phyloP scores from a whole-genome alignment of 2,797 vertebrate species.

The Rhyacichthys aspro region DNA sequence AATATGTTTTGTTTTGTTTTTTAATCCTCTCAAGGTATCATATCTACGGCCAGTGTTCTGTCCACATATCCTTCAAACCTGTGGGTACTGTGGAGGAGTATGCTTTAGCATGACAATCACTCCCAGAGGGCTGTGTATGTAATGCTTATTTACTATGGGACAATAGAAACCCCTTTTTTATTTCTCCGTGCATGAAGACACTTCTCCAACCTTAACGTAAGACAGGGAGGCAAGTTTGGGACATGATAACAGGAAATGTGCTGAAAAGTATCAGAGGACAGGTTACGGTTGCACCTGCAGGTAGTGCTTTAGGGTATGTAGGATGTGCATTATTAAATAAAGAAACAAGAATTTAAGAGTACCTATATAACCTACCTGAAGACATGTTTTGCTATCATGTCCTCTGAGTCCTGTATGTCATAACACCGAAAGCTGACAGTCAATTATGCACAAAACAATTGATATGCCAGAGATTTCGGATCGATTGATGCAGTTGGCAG shows the following conservation, averaged over 20 bases:
- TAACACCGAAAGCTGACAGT: background rate
- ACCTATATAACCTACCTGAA: too few relatives aligned
- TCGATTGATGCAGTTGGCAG: conserved; percentile 37
- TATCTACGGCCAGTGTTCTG: conserved; percentile 52
- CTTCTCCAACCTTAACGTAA: conserved; percentile 43
- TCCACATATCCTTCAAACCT: conserved; percentile 55
- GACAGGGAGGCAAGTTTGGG: conserved; percentile 57
- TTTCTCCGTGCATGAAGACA: conserved; percentile 41
- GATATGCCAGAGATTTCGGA: too few relatives aligned
- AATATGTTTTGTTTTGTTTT: conserved; percentile 75
- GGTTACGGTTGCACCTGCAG: conserved; percentile 42
- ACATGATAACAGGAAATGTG: conserved; percentile 60
- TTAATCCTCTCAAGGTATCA: conserved; percentile 50
- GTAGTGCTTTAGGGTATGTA: conserved; percentile 42
- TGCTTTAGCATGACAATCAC: conserved; percentile 35
- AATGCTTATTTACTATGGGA: conserved; percentile 34
- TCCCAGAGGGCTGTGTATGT: conserved; percentile 49
- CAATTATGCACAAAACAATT: too few relatives aligned
- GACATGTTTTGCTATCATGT: too few relatives aligned
- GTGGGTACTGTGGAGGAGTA: conserved; percentile 53
- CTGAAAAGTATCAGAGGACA: conserved; percentile 65
- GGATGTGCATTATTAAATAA: too few relatives aligned
- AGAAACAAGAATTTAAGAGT: too few relatives aligned
- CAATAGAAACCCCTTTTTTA: conserved; percentile 54
- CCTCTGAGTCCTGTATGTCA: background rate